Base-by-base conservation (phyloP, 2,797 vertebrate species). In the Thalassophryne amazonica region DNA sequence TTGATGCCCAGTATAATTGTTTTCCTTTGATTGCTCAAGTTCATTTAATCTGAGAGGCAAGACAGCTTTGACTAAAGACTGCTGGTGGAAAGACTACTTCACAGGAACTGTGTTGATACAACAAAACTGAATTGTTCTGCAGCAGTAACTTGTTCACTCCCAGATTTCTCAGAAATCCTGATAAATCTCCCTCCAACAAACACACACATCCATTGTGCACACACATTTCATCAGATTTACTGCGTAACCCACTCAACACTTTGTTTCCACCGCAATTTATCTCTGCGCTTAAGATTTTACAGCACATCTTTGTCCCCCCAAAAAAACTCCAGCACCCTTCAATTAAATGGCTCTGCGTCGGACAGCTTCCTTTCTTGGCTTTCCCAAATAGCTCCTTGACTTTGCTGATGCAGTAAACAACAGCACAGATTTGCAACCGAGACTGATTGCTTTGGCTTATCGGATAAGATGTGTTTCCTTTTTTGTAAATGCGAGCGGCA, bases 221-320 rank as follows among this genome's bases (percentile, higher is more conserved):
- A 40, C 34, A 30, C 49, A 36, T 18, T 37, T 33, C 16, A 32
- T 81, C 59, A 76, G 76, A 76, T 85, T 82, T 76, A 84, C 57
- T 45, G 55, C 69, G 62, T 50, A 56, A 70, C 55, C 64, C 52
- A 62, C 73, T 77, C 69, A 45, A 72, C 64, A 54, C 70, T 80
- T 71, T 74, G 73, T 81, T 82, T 67, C 69, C 65, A 57, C 60
- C 20, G 22, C 67, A 66, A 27, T 80, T 76, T 81, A 67, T 68
- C 61, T 73, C 60, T 1, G 5, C 51, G 72, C 48, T 76, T 67
- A 62, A 68, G 60, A 80, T 80, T 86, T 88, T 87, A 85, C 57
- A 43, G 52, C 42, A 42, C 56, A 63, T 70, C 65, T 70, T 69
- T 69, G 56, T 68, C 67, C 69, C 64, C 67, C 69, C 64, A 28